Evolutionary conservation across 2,888 invertebrate species (phyloP).

Genomic region (Augiades crinisus): DNA sequence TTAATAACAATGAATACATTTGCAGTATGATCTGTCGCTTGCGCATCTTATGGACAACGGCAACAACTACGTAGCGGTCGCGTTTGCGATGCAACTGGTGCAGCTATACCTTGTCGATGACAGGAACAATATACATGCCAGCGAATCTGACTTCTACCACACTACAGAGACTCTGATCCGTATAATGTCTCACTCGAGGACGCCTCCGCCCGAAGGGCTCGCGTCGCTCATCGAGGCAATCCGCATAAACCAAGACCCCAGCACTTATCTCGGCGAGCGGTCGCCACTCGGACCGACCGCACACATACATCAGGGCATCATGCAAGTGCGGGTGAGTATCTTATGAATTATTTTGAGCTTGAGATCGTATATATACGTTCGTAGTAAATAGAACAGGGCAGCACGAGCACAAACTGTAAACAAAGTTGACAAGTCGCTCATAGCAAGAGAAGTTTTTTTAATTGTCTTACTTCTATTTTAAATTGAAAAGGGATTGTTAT

Average conservation of each 20-base stretch:
- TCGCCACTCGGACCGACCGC: constrained; percentile 90
- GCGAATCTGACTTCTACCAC: constrained; percentile 92
- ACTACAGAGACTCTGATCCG: constrained; percentile 92
- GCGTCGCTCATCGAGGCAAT: constrained; percentile 91
- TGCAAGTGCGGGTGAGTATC: constrained; percentile 87
- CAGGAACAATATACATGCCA: constrained; percentile 87
- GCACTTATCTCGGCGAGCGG: constrained; percentile 87
- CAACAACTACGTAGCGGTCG: constrained; percentile 89
- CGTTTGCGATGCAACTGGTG: constrained; percentile 95
- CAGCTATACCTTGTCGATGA: constrained; percentile 93
- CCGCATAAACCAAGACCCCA: constrained; percentile 86
- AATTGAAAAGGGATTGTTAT: too few relatives aligned
- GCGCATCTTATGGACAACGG: constrained; percentile 94
- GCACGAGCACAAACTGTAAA: too few relatives aligned
- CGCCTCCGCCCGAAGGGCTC: constrained; percentile 92
- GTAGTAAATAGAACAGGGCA: too few relatives aligned
- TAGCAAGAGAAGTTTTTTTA: too few relatives aligned
- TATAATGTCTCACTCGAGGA: constrained; percentile 87
- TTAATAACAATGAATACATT: neutral
- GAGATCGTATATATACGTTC: too few relatives aligned
- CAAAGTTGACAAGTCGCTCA: too few relatives aligned
- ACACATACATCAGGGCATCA: constrained; percentile 96
- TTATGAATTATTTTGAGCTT: neutral
- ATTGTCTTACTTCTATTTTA: too few relatives aligned
- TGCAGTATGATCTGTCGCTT: constrained; percentile 89